phyloP scores from a whole-genome alignment of 2,888 invertebrate species.

The Emmelina monodactyla region DNA sequence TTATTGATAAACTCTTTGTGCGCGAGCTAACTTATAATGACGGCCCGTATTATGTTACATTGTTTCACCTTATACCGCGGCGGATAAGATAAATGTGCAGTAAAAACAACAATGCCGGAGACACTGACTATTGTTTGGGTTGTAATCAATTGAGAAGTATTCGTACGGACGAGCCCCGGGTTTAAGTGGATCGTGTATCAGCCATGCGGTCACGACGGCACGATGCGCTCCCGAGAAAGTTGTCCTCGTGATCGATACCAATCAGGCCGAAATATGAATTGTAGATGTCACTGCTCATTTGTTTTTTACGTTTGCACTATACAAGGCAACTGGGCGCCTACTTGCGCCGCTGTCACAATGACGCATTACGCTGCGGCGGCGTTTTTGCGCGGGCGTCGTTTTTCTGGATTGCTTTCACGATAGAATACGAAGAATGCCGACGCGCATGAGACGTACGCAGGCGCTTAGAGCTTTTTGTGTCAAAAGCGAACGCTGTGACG shows the following conservation, averaged over 20 bases:
- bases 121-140: too few species aligned
- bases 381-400: background rate
- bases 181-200: too few species aligned
- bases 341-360: background rate
- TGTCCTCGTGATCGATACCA: background rate
- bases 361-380: background rate
- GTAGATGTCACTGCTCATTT: background rate
- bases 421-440: too few species aligned
- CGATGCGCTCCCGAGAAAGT: background rate
- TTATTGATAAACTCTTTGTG: background rate
- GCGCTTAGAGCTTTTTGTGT: too few species aligned
- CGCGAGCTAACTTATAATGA: background rate
- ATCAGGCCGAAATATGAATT: constrained; percentile 1
- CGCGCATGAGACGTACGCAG: too few species aligned
- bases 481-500: too few species aligned
- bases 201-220: background rate
- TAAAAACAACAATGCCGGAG: too few species aligned
- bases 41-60: background rate
- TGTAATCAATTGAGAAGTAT: too few species aligned
- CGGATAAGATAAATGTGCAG: too few species aligned
- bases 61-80: too few species aligned
- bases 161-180: too few species aligned
- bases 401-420: background rate
- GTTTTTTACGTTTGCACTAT: background rate
- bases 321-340: background rate